Conservation (phyloP, 64 coral and sea anemone species). For the Orbicella faveolata region DNA sequence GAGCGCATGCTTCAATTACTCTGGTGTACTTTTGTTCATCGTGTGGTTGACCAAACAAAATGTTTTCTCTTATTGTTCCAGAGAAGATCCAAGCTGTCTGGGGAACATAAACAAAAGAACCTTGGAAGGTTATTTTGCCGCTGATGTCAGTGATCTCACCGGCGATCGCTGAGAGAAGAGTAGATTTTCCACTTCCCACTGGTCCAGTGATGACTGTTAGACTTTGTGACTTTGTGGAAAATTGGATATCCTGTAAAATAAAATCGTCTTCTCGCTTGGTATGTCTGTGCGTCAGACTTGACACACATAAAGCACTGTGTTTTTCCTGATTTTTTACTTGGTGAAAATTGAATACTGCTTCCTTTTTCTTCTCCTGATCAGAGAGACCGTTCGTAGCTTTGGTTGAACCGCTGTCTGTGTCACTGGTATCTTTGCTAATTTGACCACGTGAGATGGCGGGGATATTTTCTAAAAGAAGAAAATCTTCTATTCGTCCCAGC, state of each 20-base stretch:
- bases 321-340: not conserved
- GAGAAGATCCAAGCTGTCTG: not conserved
- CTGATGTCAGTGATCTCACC: not conserved
- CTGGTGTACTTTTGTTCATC: not conserved
- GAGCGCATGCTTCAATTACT: not conserved
- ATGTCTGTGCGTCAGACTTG: not conserved
- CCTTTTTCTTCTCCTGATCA: not conserved
- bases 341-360: not conserved
- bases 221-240: not conserved
- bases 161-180: not conserved
- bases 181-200: not conserved
- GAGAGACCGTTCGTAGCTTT: not conserved
- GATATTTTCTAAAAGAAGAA: not conserved
- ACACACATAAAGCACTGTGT: not conserved
- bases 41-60: not conserved
- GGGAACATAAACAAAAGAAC: not conserved
- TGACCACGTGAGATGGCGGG: not conserved
- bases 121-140: not conserved
- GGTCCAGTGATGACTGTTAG: not conserved
- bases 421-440: not conserved
- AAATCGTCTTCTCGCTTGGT: too few relatives aligned
- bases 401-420: not conserved
- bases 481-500: not conserved
- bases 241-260: too few relatives aligned
- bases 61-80: slow-evolving; percentile 1